These are phyloP conservation scores for Clarias platycephalus DNA, from an alignment of 2,797 vertebrate species.

Conservation along the genomic window DNA sequence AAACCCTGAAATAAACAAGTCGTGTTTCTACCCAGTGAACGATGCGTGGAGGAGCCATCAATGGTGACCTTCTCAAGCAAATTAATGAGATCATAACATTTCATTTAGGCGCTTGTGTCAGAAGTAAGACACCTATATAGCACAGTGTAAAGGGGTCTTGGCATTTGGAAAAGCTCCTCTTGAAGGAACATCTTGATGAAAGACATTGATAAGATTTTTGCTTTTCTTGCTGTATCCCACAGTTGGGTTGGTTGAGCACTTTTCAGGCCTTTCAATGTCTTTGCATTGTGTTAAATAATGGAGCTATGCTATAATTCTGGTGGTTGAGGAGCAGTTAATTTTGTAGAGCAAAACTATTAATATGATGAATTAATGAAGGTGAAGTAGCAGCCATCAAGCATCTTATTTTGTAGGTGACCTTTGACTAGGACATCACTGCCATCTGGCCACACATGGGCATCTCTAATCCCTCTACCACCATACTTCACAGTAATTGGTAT, in stretches of 20 bases:
- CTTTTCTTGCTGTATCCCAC: conserved; percentile 31
- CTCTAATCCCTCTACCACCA: conserved; percentile 67
- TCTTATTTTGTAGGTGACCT: conserved; percentile 68
- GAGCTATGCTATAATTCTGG: conserved; percentile 57
- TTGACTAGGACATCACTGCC: conserved; percentile 65
- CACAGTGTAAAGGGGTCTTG: conserved; percentile 12
- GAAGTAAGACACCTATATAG: background rate
- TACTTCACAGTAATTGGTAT: conserved; percentile 67
- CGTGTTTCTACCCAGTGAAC: conserved; percentile 19
- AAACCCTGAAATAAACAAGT: background rate
- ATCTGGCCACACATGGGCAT: conserved; percentile 70
- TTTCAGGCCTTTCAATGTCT: conserved; percentile 21
- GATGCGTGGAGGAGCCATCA: conserved; percentile 53
- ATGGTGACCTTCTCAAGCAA: conserved; percentile 62
- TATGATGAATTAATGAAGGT: conserved; percentile 42
- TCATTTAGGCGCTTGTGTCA: conserved; percentile 41
- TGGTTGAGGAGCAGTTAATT: background rate
- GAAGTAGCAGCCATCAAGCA: conserved; percentile 48
- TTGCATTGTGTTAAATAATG: conserved; percentile 28
- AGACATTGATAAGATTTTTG: conserved; percentile 54
- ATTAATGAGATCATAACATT: conserved; percentile 57
- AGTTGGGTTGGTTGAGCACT: conserved; percentile 51
- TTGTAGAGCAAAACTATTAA: conserved; percentile 16
- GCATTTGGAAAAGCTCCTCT: conserved; percentile 34
- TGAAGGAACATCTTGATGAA: conserved; percentile 60